Conservation (phyloP, 2,797 vertebrate genomes). For the Paratrypauchen microcephalus region DNA sequence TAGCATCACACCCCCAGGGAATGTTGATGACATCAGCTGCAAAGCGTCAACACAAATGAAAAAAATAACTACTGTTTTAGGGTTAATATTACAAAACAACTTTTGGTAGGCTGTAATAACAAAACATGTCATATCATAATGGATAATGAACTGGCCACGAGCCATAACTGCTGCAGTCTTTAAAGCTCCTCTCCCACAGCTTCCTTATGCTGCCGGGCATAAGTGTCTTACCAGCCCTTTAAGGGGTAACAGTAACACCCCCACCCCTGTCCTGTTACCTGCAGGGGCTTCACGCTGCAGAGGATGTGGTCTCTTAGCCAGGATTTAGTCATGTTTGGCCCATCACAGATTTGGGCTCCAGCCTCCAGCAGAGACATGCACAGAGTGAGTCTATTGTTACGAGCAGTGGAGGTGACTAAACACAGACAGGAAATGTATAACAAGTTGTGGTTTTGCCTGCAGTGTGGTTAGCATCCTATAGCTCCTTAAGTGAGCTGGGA, state of each 20-base stretch:
- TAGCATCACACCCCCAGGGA: no score
- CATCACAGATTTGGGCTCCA: conserved; percentile 61
- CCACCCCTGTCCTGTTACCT: conserved; percentile 60
- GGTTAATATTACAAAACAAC: no score
- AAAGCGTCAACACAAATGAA: no score
- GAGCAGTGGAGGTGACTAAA: conserved; percentile 6
- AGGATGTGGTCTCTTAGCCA: conserved; percentile 69
- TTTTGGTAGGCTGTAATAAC: conserved; percentile 1
- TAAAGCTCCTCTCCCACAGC: conserved; percentile 17
- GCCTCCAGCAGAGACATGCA: conserved; percentile 56
- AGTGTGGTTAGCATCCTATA: background rate
- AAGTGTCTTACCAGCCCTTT: conserved; percentile 43
- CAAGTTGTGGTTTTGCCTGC: background rate
- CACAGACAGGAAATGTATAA: conserved; percentile 2
- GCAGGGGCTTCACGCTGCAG: conserved; percentile 51
- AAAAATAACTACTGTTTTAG: no score
- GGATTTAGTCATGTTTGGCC: conserved; percentile 69
- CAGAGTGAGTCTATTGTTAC: conserved; percentile 20
- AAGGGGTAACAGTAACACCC: conserved; percentile 45
- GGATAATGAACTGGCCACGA: conserved; percentile 31
- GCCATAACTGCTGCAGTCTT: background rate
- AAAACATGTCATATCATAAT: conserved; percentile 25
- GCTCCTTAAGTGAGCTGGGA: background rate
- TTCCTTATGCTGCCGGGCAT: conserved; percentile 2
- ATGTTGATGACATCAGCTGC: no score